These are phyloP conservation scores for Chaunax sp. DNA, from an alignment of 2,797 vertebrate genomes.

Conservation along the genomic window DNA sequence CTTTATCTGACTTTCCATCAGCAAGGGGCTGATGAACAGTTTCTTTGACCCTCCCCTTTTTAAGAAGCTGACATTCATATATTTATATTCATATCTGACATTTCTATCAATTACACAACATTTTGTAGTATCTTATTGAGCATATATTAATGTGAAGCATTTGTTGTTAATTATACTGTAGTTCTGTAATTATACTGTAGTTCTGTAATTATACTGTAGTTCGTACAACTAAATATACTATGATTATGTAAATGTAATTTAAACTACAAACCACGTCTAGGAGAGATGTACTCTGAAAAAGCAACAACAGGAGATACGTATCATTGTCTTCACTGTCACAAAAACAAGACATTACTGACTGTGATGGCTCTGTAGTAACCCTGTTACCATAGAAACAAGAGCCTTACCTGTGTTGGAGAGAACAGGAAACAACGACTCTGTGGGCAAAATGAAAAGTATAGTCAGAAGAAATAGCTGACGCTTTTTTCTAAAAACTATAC, in stretches of 20 bases:
- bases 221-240: background rate
- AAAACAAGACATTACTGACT: background rate
- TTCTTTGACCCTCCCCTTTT: no score
- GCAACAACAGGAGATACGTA: background rate
- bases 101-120: no score
- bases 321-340: background rate
- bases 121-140: no score
- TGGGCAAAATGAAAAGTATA: background rate
- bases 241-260: background rate
- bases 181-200: no score
- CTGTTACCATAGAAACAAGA: background rate
- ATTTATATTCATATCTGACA: no score
- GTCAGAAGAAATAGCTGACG: background rate
- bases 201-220: background rate
- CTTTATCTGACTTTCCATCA: no score
- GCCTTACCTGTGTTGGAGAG: constrained; percentile 11
- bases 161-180: no score
- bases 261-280: constrained; percentile 10
- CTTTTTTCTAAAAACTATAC: background rate
- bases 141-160: no score
- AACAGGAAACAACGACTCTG: background rate
- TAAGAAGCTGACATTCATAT: no score
- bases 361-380: background rate
- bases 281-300: constrained; percentile 17
- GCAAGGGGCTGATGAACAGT: no score